Base-by-base conservation (phyloP, 2,888 invertebrate species). In the Lucinisca nassula region DNA sequence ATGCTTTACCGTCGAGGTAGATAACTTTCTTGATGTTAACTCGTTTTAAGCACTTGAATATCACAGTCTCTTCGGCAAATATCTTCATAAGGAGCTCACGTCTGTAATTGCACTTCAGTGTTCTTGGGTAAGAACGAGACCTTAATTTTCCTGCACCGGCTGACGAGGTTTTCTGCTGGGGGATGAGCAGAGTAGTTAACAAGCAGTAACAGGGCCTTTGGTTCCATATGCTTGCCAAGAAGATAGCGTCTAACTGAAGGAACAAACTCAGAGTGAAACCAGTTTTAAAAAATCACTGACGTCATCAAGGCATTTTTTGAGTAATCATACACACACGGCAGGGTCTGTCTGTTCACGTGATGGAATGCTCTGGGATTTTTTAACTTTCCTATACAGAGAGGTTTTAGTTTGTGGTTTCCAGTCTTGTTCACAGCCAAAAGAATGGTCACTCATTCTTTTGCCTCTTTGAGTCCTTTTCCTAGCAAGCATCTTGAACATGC, bases 261-360 rank as follows among this genome's bases (percentile, higher is more conserved):
- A 27, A 81, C 81, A 38, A 81, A 81, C 74, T 81, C 45, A 27
- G 74, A 32, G 38, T 61, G 67, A 32, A 81, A 74, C 81, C 81
- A 81, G 2, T 74, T 74, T 45, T 81, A 58, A n/a, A 81, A 81
- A 4, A 81, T 75, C 14, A 17, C 24, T 32, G 58, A 38, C 2
- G 86, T 86, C 86, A 86, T 86, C 86, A 82, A 86, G 37, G 79
- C 79, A 35, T 82, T 86, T 24, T 55, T 74, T 37, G 38, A 51
- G 72, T 14, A 8, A 21, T 58, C 61, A 32, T 78, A 78, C 1
- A 8, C 14, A 21, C 4, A 21, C 27, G 78, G 78, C 17, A 78
- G 24, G 3, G 35, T 78, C 14, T n/a, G n/a, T 74, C 76, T 77
- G 73, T 82, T 85, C 17, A 85, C 38, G 30, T 77, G 76, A 51